A percentile compares a stretch with the other conserved stretches of the same genome.
Conservation (phyloP, 2,797 vertebrate species). For the Ammospiza maritima region DNA sequence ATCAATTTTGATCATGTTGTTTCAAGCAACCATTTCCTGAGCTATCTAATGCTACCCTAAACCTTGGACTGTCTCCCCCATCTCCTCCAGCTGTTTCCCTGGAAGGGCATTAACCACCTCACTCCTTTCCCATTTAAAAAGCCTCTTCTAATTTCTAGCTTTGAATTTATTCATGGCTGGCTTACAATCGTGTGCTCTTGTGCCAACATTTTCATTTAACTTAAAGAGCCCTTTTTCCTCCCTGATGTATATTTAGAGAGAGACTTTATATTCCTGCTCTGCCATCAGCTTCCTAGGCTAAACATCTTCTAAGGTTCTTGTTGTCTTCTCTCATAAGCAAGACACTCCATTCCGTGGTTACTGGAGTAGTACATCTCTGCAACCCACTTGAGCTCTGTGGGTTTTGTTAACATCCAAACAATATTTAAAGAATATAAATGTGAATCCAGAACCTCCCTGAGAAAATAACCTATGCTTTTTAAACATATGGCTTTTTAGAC, state of each 20-base stretch:
- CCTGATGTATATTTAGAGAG: neutral
- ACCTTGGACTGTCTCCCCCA: neutral
- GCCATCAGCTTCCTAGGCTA: neutral
- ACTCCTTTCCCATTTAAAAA: neutral
- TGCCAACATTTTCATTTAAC: slow-evolving; percentile 15
- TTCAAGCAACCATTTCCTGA: neutral
- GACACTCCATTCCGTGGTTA: neutral
- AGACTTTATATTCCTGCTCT: neutral
- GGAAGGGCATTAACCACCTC: neutral
- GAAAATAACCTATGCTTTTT: neutral
- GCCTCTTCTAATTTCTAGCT: slow-evolving; percentile 15
- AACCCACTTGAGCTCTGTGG: neutral
- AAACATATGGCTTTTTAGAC: neutral
- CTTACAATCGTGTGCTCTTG: neutral
- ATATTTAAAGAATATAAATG: neutral
- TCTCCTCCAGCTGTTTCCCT: neutral
- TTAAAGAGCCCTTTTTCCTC: neutral
- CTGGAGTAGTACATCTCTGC: neutral
- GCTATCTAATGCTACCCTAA: neutral
- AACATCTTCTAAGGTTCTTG: neutral
- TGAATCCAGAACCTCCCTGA: neutral
- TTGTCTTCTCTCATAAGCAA: neutral
- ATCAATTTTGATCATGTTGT: neutral
- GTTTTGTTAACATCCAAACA: neutral
- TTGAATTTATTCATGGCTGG: neutral